Base-by-base conservation (phyloP, 2,113 vertebrate species). In the Limanda limanda region DNA sequence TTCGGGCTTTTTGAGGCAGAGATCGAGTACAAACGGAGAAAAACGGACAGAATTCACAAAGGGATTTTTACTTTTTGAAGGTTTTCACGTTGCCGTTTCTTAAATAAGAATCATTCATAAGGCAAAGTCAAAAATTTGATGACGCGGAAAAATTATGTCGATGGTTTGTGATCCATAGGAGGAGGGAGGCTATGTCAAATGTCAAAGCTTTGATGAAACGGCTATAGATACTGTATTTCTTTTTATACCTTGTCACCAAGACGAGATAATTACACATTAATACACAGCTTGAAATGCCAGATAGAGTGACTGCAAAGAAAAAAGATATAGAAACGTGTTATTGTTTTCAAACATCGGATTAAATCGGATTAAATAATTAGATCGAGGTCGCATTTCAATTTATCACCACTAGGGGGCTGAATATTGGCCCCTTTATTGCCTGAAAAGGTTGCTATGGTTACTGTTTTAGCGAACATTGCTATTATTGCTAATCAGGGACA, bases 1-100 rank as follows among this genome's bases (percentile, higher is more conserved):
- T 47, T 77, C 68, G 20, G 57, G 8, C 63, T 47, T 79, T 75
- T 27, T 74, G 75, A 63, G 40, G 59, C 5, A 42, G 40, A 5
- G n/a, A 27, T 47, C 31, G 57, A 18, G 52, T 37, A 69, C 67
- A 59, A 4, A 55, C 23, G 1, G 52, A 61, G 21, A 11, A 20
- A 12, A 60, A 66, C 23, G n/a, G 18, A 52, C 21, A 57, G 40
- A 12, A n/a, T 6, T 12, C 14, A 10, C 56, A 31, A 23, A 7
- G 10, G 10, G 37, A 40, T 12, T 40, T 37, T 37, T 37, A 2
- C 7, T 37, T 37, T 35, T 37, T 37, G 35, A 37, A 37, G 8
- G 35, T 37, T 37, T 40, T 40, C 11, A 59, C n/a, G 63, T 55
- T 2, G 11, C 8, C 12, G 1, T 5, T 21, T 55, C 11, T 23